Percentiles rank a stretch among this genome's conserved stretches.
phyloP scores from a whole-genome alignment of 1,140 invertebrate species.

The Popillia japonica region DNA sequence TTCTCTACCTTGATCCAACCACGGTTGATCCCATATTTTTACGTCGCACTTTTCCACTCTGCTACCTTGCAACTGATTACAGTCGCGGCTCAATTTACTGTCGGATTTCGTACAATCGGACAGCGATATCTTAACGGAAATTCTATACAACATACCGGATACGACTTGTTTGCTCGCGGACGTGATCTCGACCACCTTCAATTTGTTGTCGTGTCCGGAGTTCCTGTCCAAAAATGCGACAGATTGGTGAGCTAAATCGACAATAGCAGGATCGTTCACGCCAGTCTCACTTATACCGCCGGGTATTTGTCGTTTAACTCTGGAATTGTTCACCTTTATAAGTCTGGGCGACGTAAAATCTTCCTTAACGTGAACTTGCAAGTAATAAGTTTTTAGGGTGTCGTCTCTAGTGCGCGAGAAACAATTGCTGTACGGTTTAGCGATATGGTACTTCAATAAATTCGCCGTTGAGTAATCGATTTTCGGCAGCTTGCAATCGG shows the following conservation, averaged over 20 bases:
- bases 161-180: constrained; percentile 59
- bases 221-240: constrained; percentile 48
- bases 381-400: constrained; percentile 56
- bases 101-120: constrained; percentile 46
- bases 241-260: constrained; percentile 56
- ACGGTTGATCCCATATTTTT: constrained; percentile 65
- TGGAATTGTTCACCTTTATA: constrained; percentile 57
- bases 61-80: constrained; percentile 50
- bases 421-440: not conserved
- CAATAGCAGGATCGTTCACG: constrained; percentile 56
- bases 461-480: constrained; percentile 24
- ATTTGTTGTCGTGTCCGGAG: constrained; percentile 43
- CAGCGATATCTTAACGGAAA: constrained; percentile 60
- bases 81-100: constrained; percentile 16
- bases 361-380: constrained; percentile 56
- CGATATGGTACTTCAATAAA: not conserved
- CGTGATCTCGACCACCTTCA: constrained; percentile 46
- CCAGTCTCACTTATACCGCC: not conserved
- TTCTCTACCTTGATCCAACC: constrained; percentile 13
- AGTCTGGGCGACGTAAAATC: constrained; percentile 54
- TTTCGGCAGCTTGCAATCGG: constrained; percentile 52
- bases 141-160: constrained; percentile 60
- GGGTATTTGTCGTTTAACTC: constrained; percentile 44
- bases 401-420: constrained; percentile 41
- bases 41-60: constrained; percentile 51